Conservation (phyloP, 2,113 vertebrate species). For the Nasalis larvatus region DNA sequence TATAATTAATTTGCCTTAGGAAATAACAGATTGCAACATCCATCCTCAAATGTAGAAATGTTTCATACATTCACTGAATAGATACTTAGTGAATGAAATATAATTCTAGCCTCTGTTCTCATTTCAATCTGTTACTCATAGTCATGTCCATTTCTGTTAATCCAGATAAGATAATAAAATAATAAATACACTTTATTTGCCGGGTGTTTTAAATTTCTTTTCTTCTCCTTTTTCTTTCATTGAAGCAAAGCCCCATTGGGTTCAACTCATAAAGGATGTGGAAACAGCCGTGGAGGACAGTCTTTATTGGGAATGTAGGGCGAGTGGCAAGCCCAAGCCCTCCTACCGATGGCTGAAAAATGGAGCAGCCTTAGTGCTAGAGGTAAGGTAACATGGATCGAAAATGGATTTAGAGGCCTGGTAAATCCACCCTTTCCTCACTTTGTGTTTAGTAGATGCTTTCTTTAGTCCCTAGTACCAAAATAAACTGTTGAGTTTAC, state of each 20-base stretch:
- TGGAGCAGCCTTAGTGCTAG: conserved; percentile 86
- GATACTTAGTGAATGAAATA: not conserved
- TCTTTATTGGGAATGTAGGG: conserved; percentile 94
- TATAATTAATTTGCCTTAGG: not conserved
- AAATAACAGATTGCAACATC: not conserved
- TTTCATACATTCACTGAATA: not conserved
- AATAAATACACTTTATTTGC: not conserved
- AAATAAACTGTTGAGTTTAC: not conserved
- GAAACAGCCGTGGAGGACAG: conserved; percentile 91
- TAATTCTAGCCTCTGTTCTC: not conserved
- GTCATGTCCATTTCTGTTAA: not conserved
- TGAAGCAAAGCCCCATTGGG: conserved; percentile 96
- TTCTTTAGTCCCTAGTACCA: not conserved
- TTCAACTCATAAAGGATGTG: conserved; percentile 88
- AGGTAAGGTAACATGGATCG: conserved; percentile 82
- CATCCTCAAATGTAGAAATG: not conserved
- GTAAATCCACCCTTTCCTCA: not conserved
- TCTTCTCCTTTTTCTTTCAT: not conserved
- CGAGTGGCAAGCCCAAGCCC: conserved; percentile 94
- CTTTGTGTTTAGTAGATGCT: not conserved
- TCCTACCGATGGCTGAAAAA: conserved; percentile 96
- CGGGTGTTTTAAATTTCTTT: not conserved
- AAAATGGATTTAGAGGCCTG: too few species aligned
- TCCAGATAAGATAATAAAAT: not conserved
- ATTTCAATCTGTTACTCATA: not conserved